Evolutionary conservation across 2,888 invertebrate species (phyloP).

Genomic region (Pollenia amentaria): DNA sequence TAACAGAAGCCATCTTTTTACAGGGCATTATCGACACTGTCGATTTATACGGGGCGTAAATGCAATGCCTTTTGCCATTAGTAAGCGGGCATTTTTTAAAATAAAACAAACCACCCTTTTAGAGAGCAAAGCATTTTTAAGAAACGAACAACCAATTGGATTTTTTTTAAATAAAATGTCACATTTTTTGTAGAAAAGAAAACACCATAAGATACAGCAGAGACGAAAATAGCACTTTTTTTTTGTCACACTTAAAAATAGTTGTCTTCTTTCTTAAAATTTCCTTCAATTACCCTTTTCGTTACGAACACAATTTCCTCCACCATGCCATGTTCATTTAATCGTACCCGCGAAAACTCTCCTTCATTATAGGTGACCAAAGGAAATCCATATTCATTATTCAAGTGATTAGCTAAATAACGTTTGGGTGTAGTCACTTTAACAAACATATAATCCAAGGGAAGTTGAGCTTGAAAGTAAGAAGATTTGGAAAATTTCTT

Average conservation of each 20-base stretch:
- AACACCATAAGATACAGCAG: too few relatives aligned
- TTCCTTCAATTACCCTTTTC: slow-evolving; percentile 74
- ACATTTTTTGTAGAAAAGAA: too few relatives aligned
- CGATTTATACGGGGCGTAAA: too few relatives aligned
- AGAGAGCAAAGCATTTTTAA: too few relatives aligned
- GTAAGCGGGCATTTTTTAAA: too few relatives aligned
- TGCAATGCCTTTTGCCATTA: too few relatives aligned
- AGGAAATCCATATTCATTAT: slow-evolving; percentile 72
- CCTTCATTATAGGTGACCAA: slow-evolving; percentile 77
- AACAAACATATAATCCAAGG: slow-evolving; percentile 74
- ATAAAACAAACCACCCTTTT: too few relatives aligned
- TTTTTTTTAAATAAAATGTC: too few relatives aligned
- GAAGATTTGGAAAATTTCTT: slow-evolving; percentile 75
- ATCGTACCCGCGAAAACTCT: slow-evolving; percentile 79
- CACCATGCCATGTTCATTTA: slow-evolving; percentile 76
- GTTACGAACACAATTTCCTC: slow-evolving; percentile 80
- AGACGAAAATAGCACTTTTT: neutral
- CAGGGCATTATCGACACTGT: too few relatives aligned
- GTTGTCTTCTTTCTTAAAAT: neutral
- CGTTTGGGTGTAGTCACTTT: slow-evolving; percentile 78
- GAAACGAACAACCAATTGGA: too few relatives aligned
- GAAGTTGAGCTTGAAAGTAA: slow-evolving; percentile 76
- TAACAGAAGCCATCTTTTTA: too few relatives aligned
- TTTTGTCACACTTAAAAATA: neutral
- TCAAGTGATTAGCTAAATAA: slow-evolving; percentile 75